Evolutionary conservation across 1,140 invertebrate genomes (phyloP).

Genomic region (Caligus rogercresseyi): DNA sequence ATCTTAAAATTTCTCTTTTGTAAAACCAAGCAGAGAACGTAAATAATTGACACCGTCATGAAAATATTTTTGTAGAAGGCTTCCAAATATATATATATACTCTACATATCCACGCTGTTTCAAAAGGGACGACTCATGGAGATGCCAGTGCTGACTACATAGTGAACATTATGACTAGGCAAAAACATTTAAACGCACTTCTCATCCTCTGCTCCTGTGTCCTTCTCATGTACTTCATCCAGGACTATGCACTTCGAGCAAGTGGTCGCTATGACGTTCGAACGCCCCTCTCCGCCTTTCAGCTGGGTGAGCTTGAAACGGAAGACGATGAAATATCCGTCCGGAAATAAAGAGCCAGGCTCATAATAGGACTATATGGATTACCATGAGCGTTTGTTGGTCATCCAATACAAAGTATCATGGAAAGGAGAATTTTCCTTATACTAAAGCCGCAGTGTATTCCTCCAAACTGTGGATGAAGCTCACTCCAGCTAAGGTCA

Average conservation of each 20-base stretch:
- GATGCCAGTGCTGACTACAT: too few relatives aligned
- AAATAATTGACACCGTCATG: too few relatives aligned
- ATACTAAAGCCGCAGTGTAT: neutral
- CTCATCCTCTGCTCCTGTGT: neutral
- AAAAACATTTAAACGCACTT: neutral
- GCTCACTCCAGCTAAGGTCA: conserved; percentile 6
- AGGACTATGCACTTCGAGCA: neutral
- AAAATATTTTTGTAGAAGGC: too few relatives aligned
- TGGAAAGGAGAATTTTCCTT: conserved; percentile 12
- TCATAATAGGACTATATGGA: conserved; percentile 3
- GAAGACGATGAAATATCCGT: too few relatives aligned
- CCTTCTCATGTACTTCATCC: neutral
- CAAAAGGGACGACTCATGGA: too few relatives aligned
- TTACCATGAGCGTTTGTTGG: conserved; percentile 12
- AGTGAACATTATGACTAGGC: too few relatives aligned
- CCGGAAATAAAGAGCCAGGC: neutral
- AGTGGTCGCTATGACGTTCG: too few relatives aligned
- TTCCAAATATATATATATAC: too few relatives aligned
- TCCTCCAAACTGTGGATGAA: conserved; percentile 7
- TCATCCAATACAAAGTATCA: conserved; percentile 3
- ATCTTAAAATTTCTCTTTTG: too few relatives aligned
- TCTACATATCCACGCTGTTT: too few relatives aligned
- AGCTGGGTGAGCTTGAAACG: neutral
- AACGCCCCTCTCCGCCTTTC: neutral
- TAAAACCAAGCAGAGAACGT: too few relatives aligned